Evolutionary conservation across 2,797 vertebrate genomes (phyloP).

Genomic region (Sparus aurata): DNA sequence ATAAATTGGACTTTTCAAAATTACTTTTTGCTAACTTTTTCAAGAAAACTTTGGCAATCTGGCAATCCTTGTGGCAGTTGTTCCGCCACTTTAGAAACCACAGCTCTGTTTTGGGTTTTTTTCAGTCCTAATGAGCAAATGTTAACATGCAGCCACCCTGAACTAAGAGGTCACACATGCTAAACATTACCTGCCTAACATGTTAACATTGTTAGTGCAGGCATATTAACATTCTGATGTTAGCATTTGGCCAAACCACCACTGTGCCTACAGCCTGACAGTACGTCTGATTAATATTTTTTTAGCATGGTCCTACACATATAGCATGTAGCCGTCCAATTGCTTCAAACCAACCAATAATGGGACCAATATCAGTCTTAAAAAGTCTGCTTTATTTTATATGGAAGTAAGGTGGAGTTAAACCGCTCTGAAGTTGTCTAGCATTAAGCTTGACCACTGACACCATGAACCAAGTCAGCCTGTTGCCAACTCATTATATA

Average conservation of each 20-base stretch:
- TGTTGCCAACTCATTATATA: slow-evolving; percentile 32
- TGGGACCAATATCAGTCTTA: neutral
- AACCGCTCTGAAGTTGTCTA: slow-evolving; percentile 15
- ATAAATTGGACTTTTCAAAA: neutral
- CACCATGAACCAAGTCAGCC: neutral
- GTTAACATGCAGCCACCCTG: too few species aligned
- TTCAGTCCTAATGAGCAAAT: too few species aligned
- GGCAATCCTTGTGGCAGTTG: neutral
- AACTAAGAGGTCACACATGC: too few species aligned
- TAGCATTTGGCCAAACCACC: too few species aligned
- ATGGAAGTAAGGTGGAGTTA: neutral
- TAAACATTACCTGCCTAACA: neutral
- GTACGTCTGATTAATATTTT: neutral
- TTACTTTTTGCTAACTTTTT: neutral
- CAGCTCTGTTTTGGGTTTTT: too few species aligned
- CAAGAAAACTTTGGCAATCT: neutral
- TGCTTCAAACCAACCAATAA: neutral
- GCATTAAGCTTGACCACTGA: slow-evolving; percentile 22
- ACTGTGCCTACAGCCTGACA: too few species aligned
- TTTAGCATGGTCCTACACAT: neutral
- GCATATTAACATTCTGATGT: too few species aligned
- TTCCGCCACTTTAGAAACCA: neutral
- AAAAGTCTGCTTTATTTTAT: neutral
- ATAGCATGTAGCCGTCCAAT: neutral
- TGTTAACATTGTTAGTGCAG: too few species aligned